phyloP scores from a whole-genome alignment of 2,113 vertebrate species.

The Boulengeromyrus knoepffleri region DNA sequence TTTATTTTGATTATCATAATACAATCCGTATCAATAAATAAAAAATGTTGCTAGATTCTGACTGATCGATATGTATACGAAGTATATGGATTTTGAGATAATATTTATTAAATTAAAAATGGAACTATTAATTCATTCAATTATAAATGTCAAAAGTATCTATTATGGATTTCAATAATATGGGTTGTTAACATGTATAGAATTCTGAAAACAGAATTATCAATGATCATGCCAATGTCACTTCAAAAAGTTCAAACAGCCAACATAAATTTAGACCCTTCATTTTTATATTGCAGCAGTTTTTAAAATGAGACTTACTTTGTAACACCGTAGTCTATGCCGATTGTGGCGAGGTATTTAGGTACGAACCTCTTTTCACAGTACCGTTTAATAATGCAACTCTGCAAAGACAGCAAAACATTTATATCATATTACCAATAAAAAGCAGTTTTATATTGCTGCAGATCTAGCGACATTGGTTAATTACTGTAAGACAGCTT shows the following conservation, averaged over 20 bases:
- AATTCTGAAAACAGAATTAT: neutral
- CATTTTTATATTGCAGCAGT: neutral
- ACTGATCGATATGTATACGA: neutral
- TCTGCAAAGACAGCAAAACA: slow-evolving; percentile 56
- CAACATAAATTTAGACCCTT: neutral
- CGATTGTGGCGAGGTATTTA: slow-evolving; percentile 90
- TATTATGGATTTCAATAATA: neutral
- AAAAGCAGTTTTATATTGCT: neutral
- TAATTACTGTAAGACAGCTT: slow-evolving; percentile 25
- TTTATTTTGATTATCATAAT: neutral
- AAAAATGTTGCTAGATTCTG: neutral
- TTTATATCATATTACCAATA: neutral
- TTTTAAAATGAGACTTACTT: slow-evolving; percentile 67
- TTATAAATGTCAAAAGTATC: neutral
- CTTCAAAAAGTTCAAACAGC: neutral
- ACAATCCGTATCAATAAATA: neutral
- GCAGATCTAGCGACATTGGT: neutral
- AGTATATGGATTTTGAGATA: neutral
- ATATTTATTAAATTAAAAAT: neutral
- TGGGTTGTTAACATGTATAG: neutral
- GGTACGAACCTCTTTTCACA: slow-evolving; percentile 94
- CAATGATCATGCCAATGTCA: neutral
- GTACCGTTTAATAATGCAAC: slow-evolving; percentile 94
- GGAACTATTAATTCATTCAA: neutral
- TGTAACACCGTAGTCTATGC: slow-evolving; percentile 96